Base-by-base conservation (phyloP, 2,888 invertebrate genomes). In the Cactoblastis cactorum region DNA sequence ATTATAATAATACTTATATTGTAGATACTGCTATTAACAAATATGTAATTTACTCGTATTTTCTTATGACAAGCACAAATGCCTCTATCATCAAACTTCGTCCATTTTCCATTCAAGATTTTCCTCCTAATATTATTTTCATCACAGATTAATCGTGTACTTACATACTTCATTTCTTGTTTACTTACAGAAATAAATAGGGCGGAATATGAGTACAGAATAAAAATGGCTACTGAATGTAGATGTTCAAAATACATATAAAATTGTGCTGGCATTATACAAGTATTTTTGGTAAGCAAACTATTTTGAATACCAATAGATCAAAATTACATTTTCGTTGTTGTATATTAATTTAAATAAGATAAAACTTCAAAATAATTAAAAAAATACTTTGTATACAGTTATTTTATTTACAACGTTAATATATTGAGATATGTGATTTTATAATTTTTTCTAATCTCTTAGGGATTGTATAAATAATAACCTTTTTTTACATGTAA, bases 71-170 rank as follows among this genome's bases (percentile, higher is more conserved):
- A 75, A 71, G 73, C 74, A 72, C 71, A 71, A 73, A 77, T 62
- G 53, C 58, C 74, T 65, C 61, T 63, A 62, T 65, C 58, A 55
- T 59, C 67, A 69, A 65, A 37, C 69, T 69, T 76, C 74, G 71
- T 69, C 69, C 65, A 67, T 65, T 70, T 71, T 71, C 74, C 76
- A 72, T 75, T 61, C 76, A 74, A 74, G 70, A 64, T 67, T 63
- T 68, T 73, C 71, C 72, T 75, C 72, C 79, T 83, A 78, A 80
- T 74, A 80, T 73, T 80, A 82, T 75, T 79, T 80, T n/a, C 78
- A 88, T 88, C 88, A 88, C 88, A 88, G 88, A 81, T 84, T 74
- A 67, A 75, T 78, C 76, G 81, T 88, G 88, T 88, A 88, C 87
- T 87, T 83, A 88, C 87, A 86, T 83, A 38, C 70, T 76, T 78